Evolutionary conservation across 2,888 invertebrate genomes (phyloP).

Genomic region (Xylocampa areola): DNA sequence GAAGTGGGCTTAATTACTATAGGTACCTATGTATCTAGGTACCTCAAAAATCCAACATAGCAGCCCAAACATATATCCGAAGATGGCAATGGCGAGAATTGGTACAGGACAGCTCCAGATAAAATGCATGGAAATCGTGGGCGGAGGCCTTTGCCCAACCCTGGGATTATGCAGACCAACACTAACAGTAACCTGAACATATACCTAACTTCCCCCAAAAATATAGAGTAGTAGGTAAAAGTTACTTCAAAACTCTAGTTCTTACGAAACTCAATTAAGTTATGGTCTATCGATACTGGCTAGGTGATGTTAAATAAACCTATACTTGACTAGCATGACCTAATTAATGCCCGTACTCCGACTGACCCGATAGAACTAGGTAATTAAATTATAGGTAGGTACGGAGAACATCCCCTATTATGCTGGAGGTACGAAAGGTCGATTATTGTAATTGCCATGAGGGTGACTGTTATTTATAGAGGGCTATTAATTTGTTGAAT

Average conservation of each 20-base stretch:
- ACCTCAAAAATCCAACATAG: too few relatives aligned
- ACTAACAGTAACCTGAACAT: too few relatives aligned
- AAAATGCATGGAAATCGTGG: too few relatives aligned
- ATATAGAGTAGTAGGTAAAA: background rate
- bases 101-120: too few relatives aligned
- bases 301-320: constrained; percentile 42
- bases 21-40: too few relatives aligned
- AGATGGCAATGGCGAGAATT: too few relatives aligned
- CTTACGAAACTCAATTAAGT: constrained; percentile 30
- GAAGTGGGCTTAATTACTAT: too few relatives aligned
- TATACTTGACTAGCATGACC: constrained; percentile 58
- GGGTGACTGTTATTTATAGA: constrained; percentile 2
- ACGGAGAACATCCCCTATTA: constrained; percentile 23
- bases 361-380: constrained; percentile 40
- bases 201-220: too few relatives aligned
- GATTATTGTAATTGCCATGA: constrained; percentile 11
- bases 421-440: background rate
- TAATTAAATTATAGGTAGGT: constrained; percentile 37
- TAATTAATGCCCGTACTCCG: constrained; percentile 49
- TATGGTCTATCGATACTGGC: constrained; percentile 21
- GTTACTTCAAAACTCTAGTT: constrained; percentile 12
- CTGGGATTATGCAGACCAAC: too few relatives aligned
- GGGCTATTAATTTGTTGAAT: constrained; percentile 4
- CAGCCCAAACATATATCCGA: too few relatives aligned
- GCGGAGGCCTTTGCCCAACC: too few relatives aligned